Conservation (phyloP, 2,888 invertebrate genomes). For the Ectemnius cavifrons region DNA sequence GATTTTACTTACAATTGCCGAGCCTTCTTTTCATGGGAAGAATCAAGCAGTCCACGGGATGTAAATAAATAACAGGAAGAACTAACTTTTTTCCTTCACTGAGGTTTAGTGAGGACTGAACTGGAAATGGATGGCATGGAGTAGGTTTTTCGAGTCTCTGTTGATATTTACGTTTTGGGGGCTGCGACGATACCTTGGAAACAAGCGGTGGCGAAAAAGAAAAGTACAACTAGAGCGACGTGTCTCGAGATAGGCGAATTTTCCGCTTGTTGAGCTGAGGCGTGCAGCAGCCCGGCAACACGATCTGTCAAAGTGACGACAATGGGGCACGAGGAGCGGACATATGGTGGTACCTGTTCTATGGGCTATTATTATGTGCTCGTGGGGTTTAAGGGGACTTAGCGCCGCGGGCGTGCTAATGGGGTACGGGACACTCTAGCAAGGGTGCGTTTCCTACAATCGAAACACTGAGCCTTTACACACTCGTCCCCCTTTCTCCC, state of each 20-base stretch:
- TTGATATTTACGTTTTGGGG: too few species aligned
- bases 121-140: too few species aligned
- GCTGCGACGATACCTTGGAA: too few species aligned
- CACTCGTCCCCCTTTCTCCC: conserved; percentile 21
- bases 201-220: conserved; percentile 40
- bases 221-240: conserved; percentile 64
- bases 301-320: conserved; percentile 62
- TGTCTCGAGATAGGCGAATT: conserved; percentile 73
- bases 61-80: too few species aligned
- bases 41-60: too few species aligned
- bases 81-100: too few species aligned
- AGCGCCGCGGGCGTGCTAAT: conserved; percentile 66
- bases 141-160: too few species aligned
- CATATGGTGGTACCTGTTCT: conserved; percentile 77
- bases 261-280: conserved; percentile 73
- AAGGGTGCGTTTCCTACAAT: conserved; percentile 24
- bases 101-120: too few species aligned
- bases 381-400: conserved; percentile 72
- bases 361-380: conserved; percentile 74
- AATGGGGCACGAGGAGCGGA: conserved; percentile 61
- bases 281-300: conserved; percentile 52
- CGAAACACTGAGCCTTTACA: conserved; percentile 35
- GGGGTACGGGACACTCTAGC: conserved; percentile 54
- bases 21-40: neutral
- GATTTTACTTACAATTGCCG: too few species aligned